Conservation (phyloP, 2,888 invertebrate genomes). For the Onchidella celtica region DNA sequence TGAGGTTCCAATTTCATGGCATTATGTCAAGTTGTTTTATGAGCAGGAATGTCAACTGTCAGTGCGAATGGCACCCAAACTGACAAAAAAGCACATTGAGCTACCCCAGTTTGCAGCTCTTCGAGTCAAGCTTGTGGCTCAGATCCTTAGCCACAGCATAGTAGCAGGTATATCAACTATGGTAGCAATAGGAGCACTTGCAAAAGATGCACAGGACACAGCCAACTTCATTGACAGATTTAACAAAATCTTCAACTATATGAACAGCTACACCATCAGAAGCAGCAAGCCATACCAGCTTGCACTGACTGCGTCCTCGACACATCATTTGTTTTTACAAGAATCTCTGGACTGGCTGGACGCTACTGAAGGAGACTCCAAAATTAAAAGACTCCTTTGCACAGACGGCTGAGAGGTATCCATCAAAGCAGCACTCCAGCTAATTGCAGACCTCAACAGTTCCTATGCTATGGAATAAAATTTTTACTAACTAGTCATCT, state of each 20-base stretch:
- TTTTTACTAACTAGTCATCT: too few species aligned
- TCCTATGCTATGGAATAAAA: too few species aligned
- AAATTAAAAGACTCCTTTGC: neutral
- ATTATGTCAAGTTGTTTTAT: too few species aligned
- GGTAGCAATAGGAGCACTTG: neutral
- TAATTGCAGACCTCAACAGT: neutral
- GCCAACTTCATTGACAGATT: neutral
- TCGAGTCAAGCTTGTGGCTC: neutral
- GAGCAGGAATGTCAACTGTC: too few species aligned
- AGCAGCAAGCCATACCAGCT: neutral
- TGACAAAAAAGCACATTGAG: neutral
- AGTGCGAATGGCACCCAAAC: slow-evolving; percentile 9
- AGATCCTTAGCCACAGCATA: slow-evolving; percentile 20
- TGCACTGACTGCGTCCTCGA: neutral
- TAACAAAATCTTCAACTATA: neutral
- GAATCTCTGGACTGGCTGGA: neutral
- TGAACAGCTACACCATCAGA: neutral
- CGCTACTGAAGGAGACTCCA: neutral
- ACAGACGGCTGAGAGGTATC: neutral
- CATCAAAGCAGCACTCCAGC: neutral
- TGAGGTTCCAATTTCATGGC: too few species aligned
- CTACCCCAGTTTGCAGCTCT: slow-evolving; percentile 1
- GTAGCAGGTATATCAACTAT: slow-evolving; percentile 8
- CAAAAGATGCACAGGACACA: neutral
- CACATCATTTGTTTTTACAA: neutral